Conservation (phyloP, 2,888 invertebrate species). For the Xanthorhoe spadicearia region DNA sequence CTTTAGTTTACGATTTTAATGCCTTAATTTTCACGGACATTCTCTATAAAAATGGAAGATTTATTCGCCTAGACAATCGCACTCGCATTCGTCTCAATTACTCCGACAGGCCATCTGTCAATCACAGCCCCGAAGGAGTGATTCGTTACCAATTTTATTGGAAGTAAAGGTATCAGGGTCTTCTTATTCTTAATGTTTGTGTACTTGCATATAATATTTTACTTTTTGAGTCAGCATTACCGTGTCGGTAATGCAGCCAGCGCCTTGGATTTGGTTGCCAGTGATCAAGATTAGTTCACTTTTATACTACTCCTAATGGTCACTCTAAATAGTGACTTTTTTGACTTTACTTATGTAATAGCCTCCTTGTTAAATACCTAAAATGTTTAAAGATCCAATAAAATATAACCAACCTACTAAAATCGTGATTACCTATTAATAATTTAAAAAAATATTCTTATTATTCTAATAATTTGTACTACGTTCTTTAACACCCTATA, state of each 20-base stretch:
- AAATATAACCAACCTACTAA: too few species aligned
- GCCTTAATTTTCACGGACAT: constrained; percentile 1
- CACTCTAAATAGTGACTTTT: neutral
- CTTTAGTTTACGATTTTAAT: neutral
- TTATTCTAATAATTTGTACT: too few species aligned
- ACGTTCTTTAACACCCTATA: too few species aligned
- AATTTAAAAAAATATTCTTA: too few species aligned
- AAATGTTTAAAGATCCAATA: too few species aligned
- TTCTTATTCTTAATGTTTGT: constrained; percentile 26
- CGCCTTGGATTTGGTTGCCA: neutral
- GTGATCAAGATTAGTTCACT: neutral
- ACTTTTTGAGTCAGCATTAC: neutral
- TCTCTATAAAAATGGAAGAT: constrained; percentile 6
- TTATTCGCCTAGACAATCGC: constrained; percentile 58
- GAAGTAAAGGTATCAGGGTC: constrained; percentile 50
- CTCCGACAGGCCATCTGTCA: constrained; percentile 80
- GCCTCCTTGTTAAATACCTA: too few species aligned
- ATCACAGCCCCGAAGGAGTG: constrained; percentile 76
- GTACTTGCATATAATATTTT: neutral
- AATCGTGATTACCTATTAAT: too few species aligned
- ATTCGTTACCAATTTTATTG: constrained; percentile 72
- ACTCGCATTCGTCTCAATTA: constrained; percentile 81
- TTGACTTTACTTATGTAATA: too few species aligned
- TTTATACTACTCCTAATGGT: neutral
- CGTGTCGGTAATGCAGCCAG: neutral